These are phyloP conservation scores for Bombylius major DNA, from an alignment of 2,888 invertebrate genomes.

Conservation along the genomic window DNA sequence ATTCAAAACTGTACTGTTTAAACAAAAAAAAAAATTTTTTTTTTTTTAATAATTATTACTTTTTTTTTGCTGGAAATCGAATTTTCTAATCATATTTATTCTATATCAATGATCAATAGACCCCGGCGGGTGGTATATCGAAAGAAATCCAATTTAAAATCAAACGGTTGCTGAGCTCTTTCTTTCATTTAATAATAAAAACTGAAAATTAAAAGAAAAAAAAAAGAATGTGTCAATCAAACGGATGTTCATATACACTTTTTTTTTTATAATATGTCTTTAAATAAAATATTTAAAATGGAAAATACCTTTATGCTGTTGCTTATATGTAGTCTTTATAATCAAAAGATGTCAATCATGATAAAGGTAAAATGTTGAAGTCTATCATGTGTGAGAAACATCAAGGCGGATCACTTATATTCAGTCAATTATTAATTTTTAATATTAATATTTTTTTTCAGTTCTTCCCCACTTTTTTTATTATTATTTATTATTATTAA, in stretches of 20 bases:
- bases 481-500: too few species aligned
- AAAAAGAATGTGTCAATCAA: constrained; percentile 7
- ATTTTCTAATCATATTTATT: too few species aligned
- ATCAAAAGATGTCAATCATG: constrained; percentile 19
- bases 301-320: not conserved
- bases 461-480: not conserved
- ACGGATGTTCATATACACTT: not conserved
- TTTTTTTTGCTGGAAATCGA: too few species aligned
- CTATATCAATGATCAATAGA: constrained; percentile 1
- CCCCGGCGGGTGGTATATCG: constrained; percentile 5
- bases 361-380: constrained; percentile 13
- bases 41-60: too few species aligned
- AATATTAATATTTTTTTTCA: not conserved
- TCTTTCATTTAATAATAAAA: too few species aligned
- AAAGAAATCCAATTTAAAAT: not conserved
- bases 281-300: not conserved
- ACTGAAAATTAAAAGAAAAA: too few species aligned
- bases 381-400: constrained; percentile 1
- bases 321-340: constrained; percentile 14
- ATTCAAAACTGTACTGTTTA: too few species aligned
- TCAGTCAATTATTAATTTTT: constrained; percentile 5
- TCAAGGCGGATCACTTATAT: not conserved
- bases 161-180: not conserved
- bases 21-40: too few species aligned
- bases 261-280: not conserved